These are phyloP conservation scores for Brachyhypopomus gauderio DNA, from an alignment of 2,113 vertebrate species.

Conservation along the genomic window DNA sequence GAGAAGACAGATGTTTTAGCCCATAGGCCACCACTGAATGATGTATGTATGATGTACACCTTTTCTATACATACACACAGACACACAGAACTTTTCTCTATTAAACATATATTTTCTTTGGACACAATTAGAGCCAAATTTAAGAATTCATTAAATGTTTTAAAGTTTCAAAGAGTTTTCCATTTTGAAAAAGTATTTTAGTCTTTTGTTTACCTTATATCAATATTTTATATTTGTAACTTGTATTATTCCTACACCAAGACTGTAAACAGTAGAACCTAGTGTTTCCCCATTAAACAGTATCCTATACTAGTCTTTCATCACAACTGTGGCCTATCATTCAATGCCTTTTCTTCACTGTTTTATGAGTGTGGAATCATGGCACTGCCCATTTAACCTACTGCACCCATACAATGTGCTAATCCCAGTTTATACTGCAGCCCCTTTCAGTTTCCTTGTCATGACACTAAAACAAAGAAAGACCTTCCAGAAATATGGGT, in stretches of 20 bases:
- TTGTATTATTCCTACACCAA: slow-evolving; percentile 44
- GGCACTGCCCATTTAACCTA: slow-evolving; percentile 44
- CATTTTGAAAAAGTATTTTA: background rate
- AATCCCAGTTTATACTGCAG: slow-evolving; percentile 68
- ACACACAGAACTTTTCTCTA: background rate
- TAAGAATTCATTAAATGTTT: too few relatives aligned
- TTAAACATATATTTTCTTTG: too few relatives aligned
- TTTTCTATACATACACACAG: slow-evolving; percentile 26
- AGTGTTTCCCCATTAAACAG: slow-evolving; percentile 50
- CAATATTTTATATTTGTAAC: slow-evolving; percentile 9
- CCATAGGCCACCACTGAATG: too few relatives aligned
- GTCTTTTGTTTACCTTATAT: slow-evolving; percentile 7
- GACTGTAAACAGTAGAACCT: slow-evolving; percentile 43
- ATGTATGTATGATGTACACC: slow-evolving; percentile 20
- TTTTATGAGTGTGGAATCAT: slow-evolving; percentile 54
- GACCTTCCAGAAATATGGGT: slow-evolving; percentile 45
- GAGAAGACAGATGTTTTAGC: too few relatives aligned
- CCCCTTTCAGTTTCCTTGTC: slow-evolving; percentile 40
- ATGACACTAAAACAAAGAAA: background rate
- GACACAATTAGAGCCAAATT: too few relatives aligned
- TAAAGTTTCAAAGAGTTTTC: background rate
- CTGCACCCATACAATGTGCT: slow-evolving; percentile 49
- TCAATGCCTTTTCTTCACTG: slow-evolving; percentile 66
- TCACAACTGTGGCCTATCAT: slow-evolving; percentile 71
- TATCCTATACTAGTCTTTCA: slow-evolving; percentile 56